phyloP scores from a whole-genome alignment of 2,113 vertebrate genomes.

The Heterochromis multidens region DNA sequence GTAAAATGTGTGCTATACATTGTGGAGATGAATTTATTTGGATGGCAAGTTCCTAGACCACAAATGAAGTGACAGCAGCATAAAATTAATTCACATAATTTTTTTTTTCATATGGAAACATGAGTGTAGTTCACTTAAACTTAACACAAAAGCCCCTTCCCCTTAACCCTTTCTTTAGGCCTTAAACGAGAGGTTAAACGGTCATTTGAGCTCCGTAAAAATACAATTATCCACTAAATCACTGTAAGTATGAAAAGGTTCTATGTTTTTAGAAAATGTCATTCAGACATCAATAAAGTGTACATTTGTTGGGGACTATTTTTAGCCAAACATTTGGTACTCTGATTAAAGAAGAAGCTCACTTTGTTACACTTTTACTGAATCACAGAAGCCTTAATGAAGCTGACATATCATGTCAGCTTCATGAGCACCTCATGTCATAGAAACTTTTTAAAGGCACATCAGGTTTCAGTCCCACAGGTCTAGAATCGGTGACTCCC shows the following conservation, averaged over 20 bases:
- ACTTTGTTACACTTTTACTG: not conserved
- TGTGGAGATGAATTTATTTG: not conserved
- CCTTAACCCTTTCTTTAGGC: not conserved
- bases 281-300: not conserved
- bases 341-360: not conserved
- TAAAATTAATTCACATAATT: not conserved
- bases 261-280: no score
- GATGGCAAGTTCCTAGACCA: not conserved
- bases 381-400: no score
- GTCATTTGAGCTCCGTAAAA: not conserved
- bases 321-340: not conserved
- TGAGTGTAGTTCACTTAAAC: not conserved
- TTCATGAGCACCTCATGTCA: no score
- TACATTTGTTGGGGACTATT: not conserved
- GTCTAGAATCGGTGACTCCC: no score
- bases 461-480: no score
- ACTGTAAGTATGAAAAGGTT: no score
- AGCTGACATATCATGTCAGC: no score
- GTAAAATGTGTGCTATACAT: not conserved
- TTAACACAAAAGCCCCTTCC: not conserved
- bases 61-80: not conserved
- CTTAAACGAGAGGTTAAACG: not conserved
- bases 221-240: not conserved
- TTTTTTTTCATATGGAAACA: not conserved
- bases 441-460: no score